Percentiles rank a stretch among this genome's conserved stretches.
These are phyloP conservation scores for Pterocles orientalis DNA, from an alignment of 2,113 vertebrate genomes.

Conservation along the genomic window DNA sequence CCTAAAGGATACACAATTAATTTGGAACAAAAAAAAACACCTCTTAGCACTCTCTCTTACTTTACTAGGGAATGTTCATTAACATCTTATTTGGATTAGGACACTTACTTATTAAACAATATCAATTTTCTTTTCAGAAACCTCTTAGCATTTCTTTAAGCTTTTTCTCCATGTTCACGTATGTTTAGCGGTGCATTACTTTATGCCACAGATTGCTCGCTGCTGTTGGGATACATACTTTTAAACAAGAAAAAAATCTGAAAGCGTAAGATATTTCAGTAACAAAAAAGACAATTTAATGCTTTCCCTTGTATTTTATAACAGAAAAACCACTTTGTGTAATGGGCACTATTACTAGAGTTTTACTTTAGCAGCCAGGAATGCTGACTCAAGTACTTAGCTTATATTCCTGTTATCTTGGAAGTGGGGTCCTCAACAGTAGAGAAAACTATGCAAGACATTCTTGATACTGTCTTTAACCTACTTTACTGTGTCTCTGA, in stretches of 20 bases:
- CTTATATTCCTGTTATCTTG: conserved; percentile 38
- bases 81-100: background rate
- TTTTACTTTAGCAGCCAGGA: background rate
- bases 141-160: background rate
- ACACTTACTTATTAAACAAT: background rate
- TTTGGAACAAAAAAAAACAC: background rate
- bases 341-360: background rate
- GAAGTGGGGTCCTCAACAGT: background rate
- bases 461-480: conserved; percentile 48
- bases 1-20: accelerated
- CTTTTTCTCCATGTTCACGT: background rate
- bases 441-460: conserved; percentile 41
- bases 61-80: background rate
- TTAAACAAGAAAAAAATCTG: background rate
- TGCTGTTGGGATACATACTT: background rate
- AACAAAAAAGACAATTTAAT: background rate
- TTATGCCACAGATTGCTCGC: background rate
- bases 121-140: background rate
- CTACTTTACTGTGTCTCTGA: conserved; percentile 3
- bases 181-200: background rate
- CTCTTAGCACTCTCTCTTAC: background rate
- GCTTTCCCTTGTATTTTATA: background rate
- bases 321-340: background rate
- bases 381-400: background rate
- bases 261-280: background rate